phyloP scores from a whole-genome alignment of 37 sponge, comb jelly and placozoan genomes.

The Axinella damicornis region DNA sequence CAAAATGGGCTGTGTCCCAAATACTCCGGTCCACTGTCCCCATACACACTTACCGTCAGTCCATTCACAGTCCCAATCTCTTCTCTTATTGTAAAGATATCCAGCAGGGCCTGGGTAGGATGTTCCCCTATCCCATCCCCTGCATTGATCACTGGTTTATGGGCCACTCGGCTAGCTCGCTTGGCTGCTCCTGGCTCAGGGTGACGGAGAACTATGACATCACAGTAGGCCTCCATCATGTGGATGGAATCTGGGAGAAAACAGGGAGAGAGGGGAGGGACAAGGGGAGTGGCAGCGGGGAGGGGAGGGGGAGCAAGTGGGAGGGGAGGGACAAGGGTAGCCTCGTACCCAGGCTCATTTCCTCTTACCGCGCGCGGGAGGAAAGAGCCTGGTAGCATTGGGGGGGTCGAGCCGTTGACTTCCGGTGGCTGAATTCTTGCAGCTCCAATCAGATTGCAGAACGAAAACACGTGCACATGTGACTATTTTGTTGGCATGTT shows the following conservation, averaged over 20 bases:
- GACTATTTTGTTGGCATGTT: no score
- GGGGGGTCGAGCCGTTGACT: no score
- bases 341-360: no score
- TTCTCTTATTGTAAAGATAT: conserved; percentile 98
- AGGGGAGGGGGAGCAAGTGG: no score
- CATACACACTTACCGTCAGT: conserved; percentile 85
- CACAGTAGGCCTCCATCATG: conserved; percentile 94
- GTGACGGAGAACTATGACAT: conserved; percentile 92
- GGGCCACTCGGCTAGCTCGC: conserved; percentile 54
- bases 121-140: conserved; percentile 98
- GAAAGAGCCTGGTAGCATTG: no score
- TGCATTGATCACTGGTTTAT: conserved; percentile 94
- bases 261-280: neutral
- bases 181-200: conserved; percentile 89
- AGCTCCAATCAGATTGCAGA: no score
- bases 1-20: no score
- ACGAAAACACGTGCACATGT: no score
- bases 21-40: conserved; percentile 1
- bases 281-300: no score
- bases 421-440: no score
- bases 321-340: no score
- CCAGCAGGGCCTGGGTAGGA: conserved; percentile 98
- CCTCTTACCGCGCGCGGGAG: no score
- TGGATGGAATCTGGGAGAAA: conserved; percentile 78
- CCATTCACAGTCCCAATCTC: conserved; percentile 99